Percentiles rank a stretch among this genome's conserved stretches.
phyloP scores from a whole-genome alignment of 2,797 vertebrate genomes.

The Ispidina lecontei region DNA sequence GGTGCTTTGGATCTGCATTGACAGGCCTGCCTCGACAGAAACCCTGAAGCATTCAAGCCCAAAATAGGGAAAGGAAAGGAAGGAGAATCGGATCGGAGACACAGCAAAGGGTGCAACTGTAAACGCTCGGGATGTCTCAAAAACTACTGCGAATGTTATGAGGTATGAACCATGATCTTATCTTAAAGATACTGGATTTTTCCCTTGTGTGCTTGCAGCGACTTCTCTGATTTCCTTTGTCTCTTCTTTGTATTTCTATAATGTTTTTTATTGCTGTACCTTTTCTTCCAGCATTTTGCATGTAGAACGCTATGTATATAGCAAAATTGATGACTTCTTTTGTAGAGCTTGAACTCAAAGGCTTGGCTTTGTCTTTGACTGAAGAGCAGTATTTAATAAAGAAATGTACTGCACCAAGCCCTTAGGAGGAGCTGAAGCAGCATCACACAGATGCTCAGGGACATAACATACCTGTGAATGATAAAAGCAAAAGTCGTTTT shows the following conservation, averaged over 20 bases:
- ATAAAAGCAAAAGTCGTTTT: background rate
- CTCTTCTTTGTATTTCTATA: background rate
- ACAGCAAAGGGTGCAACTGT: constrained; percentile 99
- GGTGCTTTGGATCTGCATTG: constrained; percentile 44
- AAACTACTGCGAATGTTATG: constrained; percentile 99
- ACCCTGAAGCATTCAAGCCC: constrained; percentile 98
- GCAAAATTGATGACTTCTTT: background rate
- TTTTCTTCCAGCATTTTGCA: background rate
- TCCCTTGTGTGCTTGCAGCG: background rate
- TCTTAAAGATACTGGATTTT: background rate
- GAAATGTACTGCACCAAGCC: background rate
- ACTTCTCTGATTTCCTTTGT: background rate
- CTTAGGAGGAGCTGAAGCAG: background rate
- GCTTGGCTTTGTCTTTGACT: background rate
- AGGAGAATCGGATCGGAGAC: constrained; percentile 94
- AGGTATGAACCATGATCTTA: constrained; percentile 79
- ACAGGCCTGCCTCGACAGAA: constrained; percentile 96
- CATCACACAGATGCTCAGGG: background rate
- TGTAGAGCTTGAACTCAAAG: background rate
- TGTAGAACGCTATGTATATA: background rate
- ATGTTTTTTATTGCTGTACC: background rate
- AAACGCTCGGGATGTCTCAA: constrained; percentile 97
- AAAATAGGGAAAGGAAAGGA: constrained; percentile 99
- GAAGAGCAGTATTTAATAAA: background rate
- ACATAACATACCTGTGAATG: background rate